Conservation (phyloP, 2,113 vertebrate species). For the Amphiprion percula region DNA sequence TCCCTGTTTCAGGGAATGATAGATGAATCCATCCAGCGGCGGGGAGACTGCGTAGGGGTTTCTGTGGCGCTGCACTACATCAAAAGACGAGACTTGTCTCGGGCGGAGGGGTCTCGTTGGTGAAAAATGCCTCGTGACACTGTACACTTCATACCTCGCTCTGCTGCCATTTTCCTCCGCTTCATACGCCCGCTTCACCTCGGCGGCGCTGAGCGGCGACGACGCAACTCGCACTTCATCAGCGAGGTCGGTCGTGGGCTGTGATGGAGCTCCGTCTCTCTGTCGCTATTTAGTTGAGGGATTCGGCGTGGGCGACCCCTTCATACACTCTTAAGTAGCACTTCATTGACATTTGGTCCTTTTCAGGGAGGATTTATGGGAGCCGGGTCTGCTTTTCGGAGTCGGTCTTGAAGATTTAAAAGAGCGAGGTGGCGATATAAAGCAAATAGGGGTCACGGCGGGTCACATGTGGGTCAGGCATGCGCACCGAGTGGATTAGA, state of each 20-base stretch:
- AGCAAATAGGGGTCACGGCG: constrained; percentile 61
- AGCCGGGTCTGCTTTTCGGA: constrained; percentile 2
- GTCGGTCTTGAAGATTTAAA: constrained; percentile 49
- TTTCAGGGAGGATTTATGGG: constrained; percentile 55
- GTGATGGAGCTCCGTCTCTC: constrained; percentile 47
- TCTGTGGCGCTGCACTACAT: constrained; percentile 39
- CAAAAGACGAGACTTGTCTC: constrained; percentile 36
- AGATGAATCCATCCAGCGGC: constrained; percentile 47
- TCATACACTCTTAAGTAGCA: constrained; percentile 47
- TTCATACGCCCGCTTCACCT: constrained; percentile 8
- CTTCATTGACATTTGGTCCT: constrained; percentile 59
- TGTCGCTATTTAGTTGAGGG: constrained; percentile 60
- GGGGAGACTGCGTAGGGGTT: constrained; percentile 1
- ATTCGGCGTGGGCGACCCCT: constrained; percentile 50
- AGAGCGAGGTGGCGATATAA: constrained; percentile 21
- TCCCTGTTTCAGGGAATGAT: constrained; percentile 54
- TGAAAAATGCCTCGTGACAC: constrained; percentile 33
- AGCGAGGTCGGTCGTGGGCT: constrained; percentile 24
- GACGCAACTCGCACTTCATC: constrained; percentile 34
- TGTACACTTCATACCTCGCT: constrained; percentile 15
- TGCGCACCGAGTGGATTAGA: constrained; percentile 45
- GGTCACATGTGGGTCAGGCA: constrained; percentile 40
- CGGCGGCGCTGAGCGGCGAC: background rate
- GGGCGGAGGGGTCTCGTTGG: constrained; percentile 37
- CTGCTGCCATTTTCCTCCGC: constrained; percentile 29